Percentiles rank a stretch among this genome's conserved stretches.
These are phyloP conservation scores for Rhimphoctona megacephalus DNA, from an alignment of 2,888 invertebrate species.

Conservation along the genomic window DNA sequence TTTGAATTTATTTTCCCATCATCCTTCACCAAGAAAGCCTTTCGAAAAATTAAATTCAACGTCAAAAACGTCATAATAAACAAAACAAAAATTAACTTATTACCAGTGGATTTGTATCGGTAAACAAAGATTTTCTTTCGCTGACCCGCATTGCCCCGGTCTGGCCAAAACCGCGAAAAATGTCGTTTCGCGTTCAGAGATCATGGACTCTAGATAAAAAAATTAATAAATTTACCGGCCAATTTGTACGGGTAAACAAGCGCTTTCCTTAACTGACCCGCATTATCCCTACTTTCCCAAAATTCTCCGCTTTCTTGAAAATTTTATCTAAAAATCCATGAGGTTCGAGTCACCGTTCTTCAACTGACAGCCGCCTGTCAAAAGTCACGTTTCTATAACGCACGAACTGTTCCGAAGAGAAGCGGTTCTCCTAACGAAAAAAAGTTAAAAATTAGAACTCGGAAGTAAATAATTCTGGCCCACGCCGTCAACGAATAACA, in stretches of 20 bases:
- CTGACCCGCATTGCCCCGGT: neutral
- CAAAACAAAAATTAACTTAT: neutral
- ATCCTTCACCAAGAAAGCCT: neutral
- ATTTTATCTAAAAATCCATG: constrained; percentile 18
- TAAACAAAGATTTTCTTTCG: neutral
- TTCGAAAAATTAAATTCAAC: neutral
- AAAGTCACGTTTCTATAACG: constrained; percentile 16
- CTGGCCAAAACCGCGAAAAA: neutral
- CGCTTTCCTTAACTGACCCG: neutral
- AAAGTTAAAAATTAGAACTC: constrained; percentile 6
- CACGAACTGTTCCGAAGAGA: neutral
- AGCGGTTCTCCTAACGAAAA: neutral
- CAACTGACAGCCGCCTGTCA: constrained; percentile 19
- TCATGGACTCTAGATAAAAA: neutral
- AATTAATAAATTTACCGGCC: neutral
- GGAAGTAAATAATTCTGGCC: constrained; percentile 10
- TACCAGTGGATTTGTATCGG: neutral
- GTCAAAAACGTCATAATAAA: neutral
- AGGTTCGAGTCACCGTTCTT: neutral
- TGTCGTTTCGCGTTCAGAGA: neutral
- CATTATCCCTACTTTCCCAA: neutral
- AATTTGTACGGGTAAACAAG: neutral
- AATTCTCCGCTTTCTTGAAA: neutral
- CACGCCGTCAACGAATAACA: neutral
- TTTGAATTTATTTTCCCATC: neutral